Evolutionary conservation across 2,113 vertebrate genomes (phyloP), one percentile per base, ranked within the genome.

Genomic region (Anarrhichthys ocellatus): DNA sequence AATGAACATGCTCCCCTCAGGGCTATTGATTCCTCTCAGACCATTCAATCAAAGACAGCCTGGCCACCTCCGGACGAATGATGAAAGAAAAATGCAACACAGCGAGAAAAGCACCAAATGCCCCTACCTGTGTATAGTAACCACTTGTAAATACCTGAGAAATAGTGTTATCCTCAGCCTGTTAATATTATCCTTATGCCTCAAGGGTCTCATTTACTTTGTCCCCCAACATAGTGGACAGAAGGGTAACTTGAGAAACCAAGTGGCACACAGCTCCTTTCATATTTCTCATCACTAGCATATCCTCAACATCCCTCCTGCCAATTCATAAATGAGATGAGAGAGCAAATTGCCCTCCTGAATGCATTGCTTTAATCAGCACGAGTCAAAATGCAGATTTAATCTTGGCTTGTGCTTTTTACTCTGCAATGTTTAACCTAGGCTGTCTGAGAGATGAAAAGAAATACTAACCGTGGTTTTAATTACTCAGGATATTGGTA

Each of bases 331-430:
- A 65, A 69, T 77, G 71, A 92, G 87, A 91, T 89, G 75, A 90
- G 85, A 92, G 52, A 80, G 85, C 78, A 91, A 91, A 92, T 89
- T 56, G 74, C 81, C 18, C 73, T 24, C 61, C 48, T 85, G 76
- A 87, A 91, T 73, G 80, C 76, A 36, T 36, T 40, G 77, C 85
- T 90, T 93, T 90, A 89, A 92, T 93, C 80, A 87, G 73, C 46
- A 67, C 74, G 84, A 81, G 91, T 92, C 56, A 56, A 80, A 64
- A 88, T 89, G 87, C 86, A 90, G 72, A 89, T 93, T 85, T 86
- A 59, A 84, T 88, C 29, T 79, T 85, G 79, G 84, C 79, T 90
- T 81, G 11, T 78, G 76, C 34, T 81, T 84, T 64, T 87, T 61
- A 75, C 68, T 76, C 3, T 0, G 76, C 62, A 73, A 73, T 32